phyloP scores from a whole-genome alignment of 2,888 invertebrate genomes.

The Rhimphoctona megacephalus region DNA sequence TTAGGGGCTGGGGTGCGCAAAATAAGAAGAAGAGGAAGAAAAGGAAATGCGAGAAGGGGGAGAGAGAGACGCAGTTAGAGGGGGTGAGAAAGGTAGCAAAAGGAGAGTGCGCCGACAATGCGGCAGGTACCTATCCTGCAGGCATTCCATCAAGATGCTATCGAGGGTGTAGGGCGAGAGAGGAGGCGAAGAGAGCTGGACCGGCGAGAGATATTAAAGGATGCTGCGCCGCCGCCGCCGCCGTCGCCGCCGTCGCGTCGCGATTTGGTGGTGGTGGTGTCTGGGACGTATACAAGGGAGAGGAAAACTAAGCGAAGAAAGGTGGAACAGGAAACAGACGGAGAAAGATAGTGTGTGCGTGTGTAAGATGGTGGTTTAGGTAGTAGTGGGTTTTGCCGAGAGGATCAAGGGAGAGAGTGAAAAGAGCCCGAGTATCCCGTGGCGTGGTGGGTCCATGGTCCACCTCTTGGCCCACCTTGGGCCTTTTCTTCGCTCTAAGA shows the following conservation, averaged over 20 bases:
- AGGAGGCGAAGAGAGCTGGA: slow-evolving; percentile 70
- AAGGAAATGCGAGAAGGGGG: slow-evolving; percentile 64
- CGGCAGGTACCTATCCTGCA: slow-evolving; percentile 82
- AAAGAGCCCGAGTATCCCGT: slow-evolving; percentile 70
- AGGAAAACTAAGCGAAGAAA: slow-evolving; percentile 32
- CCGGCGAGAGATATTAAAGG: slow-evolving; percentile 81
- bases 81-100: slow-evolving; percentile 56
- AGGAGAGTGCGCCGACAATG: slow-evolving; percentile 78
- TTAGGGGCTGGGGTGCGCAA: slow-evolving; percentile 47
- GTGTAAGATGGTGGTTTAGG: slow-evolving; percentile 2
- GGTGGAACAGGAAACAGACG: slow-evolving; percentile 9
- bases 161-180: slow-evolving; percentile 73
- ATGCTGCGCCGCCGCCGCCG: slow-evolving; percentile 76
- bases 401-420: slow-evolving; percentile 39
- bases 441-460: slow-evolving; percentile 76
- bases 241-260: slow-evolving; percentile 66
- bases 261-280: slow-evolving; percentile 36
- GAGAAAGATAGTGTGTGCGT: slow-evolving; percentile 18
- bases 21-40: slow-evolving; percentile 53
- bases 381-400: slow-evolving; percentile 6
- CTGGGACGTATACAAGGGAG: slow-evolving; percentile 29
- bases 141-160: slow-evolving; percentile 84
- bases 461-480: slow-evolving; percentile 57
- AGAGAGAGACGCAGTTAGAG: slow-evolving; percentile 67
- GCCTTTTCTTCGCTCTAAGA: slow-evolving; percentile 35